Percentiles rank a stretch among this genome's conserved stretches.
Evolutionary conservation across 2,113 vertebrate species (phyloP).

Genomic region (Notiomystis cincta): DNA sequence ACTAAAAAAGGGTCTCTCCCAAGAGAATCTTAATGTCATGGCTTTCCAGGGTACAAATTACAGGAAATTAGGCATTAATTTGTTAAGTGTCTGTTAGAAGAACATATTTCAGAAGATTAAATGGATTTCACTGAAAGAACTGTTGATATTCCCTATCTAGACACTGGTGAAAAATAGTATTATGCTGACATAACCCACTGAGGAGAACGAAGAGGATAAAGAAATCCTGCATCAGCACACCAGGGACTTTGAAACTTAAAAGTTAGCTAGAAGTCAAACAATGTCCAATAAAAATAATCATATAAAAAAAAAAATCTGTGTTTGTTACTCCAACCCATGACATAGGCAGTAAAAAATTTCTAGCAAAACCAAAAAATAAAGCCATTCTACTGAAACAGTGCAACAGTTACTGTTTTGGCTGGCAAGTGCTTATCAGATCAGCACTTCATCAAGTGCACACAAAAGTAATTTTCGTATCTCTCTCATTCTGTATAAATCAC

Average conservation of each 20-base stretch:
- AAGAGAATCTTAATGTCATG: not conserved
- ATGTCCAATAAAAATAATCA: not conserved
- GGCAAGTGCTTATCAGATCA: not conserved
- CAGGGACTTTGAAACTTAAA: not conserved
- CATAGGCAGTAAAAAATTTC: not conserved
- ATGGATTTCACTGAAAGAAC: not conserved
- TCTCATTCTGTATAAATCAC: not conserved
- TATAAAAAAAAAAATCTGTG: not conserved
- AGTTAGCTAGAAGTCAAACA: not conserved
- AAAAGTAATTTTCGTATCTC: not conserved
- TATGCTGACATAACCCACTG: not conserved
- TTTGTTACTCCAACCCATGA: not conserved
- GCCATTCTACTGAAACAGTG: not conserved
- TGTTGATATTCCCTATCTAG: not conserved
- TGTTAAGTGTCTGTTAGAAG: not conserved
- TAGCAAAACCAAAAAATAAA: not conserved
- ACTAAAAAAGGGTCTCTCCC: not conserved
- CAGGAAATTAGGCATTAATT: not conserved
- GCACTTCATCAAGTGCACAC: not conserved
- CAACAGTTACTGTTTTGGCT: not conserved
- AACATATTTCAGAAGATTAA: not conserved
- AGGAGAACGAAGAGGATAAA: not conserved
- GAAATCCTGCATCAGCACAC: not conserved
- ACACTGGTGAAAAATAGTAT: not conserved
- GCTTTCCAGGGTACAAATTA: not conserved